Base-by-base conservation (phyloP, 2,113 vertebrate species). In the Anguilla japonica region DNA sequence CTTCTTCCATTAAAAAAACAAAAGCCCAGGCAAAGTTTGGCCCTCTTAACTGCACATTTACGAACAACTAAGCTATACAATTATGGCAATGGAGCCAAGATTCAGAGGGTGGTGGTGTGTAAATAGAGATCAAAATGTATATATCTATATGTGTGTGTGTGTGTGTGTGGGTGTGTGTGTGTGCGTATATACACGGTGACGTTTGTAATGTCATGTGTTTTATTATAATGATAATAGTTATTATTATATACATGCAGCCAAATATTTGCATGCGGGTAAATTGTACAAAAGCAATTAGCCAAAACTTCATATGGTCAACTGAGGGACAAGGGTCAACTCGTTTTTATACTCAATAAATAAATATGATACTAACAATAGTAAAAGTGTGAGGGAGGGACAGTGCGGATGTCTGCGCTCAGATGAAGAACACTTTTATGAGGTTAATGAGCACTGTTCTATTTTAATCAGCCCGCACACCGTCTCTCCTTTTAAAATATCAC, bases 361-460 rank as follows among this genome's bases (percentile, higher is more conserved):
- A 4, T 82, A 75, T 84, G 56, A 22, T 34, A 53, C 87, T 86
- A 83, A 89, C 83, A 79, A 41, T 67, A 53, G 87, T 34, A 1
- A 34, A 85, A 80, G 39, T 81, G 82, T 88, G 80, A 60, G 82
- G 83, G 87, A 82, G 29, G 89, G 53, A 34, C 29, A 81, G 63
- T 34, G 34, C 34, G 1, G 34, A 34, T 34, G 34, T 34, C 34
- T 34, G 34, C 0, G 7, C 87, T 86, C 91, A 91, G 93, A 93
- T 91, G 85, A 88, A 93, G 91, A 89, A 82, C 81, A 57, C 89
- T 87, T 87, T 92, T 91, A 91, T 84, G 84, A 88, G 86, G 88
- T 91, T 93, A 92, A 89, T 91, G 87, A 82, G 87, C 90, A 88
- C 91, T 22, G 60, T 85, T 91, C 89, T 67, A 81, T 85, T 83